Conservation (phyloP, 2,113 vertebrate genomes). For the Notarius quadriscutis region DNA sequence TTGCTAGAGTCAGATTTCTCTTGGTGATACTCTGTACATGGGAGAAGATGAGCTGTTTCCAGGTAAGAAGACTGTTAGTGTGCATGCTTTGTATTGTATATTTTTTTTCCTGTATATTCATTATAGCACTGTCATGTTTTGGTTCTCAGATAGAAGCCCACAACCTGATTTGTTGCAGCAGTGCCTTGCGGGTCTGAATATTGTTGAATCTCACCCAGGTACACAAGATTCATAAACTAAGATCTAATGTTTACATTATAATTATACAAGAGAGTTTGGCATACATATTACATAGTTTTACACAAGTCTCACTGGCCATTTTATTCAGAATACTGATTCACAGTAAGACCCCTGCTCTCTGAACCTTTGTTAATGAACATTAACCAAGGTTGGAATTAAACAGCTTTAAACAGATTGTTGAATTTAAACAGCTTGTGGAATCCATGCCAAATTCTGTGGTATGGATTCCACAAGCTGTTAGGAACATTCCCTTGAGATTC, state of each 20-base stretch:
- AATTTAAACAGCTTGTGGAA: no score
- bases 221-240: neutral
- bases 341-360: no score
- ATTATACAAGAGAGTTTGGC: neutral
- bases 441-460: no score
- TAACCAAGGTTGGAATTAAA: no score
- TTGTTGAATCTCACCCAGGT: conserved; percentile 3
- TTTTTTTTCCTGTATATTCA: neutral
- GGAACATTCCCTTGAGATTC: no score
- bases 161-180: conserved; percentile 1
- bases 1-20: conserved; percentile 37
- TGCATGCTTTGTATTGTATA: neutral
- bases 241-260: neutral
- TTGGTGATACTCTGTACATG: conserved; percentile 33
- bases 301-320: neutral
- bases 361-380: no score
- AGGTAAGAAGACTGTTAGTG: conserved; percentile 46
- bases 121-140: neutral
- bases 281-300: neutral
- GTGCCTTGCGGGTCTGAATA: conserved; percentile 11
- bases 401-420: no score
- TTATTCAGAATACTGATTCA: no score
- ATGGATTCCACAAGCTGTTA: no score
- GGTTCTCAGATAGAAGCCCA: neutral
- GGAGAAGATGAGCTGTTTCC: conserved; percentile 19